Percentiles rank a stretch among this genome's conserved stretches.
Evolutionary conservation across 2,888 invertebrate genomes (phyloP).

Genomic region (Stramonita haemastoma): DNA sequence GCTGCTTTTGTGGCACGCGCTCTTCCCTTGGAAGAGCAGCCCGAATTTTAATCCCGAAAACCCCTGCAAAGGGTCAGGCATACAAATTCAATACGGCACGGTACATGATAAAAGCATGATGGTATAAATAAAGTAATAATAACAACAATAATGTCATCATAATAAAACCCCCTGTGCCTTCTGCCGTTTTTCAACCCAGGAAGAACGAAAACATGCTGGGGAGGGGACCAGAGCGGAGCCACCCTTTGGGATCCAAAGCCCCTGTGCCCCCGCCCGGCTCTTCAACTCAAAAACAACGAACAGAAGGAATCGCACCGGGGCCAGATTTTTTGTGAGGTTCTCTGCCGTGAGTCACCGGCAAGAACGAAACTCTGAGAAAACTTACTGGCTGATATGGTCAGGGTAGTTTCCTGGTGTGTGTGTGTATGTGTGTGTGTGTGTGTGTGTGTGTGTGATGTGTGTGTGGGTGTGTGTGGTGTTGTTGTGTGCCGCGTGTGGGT

Average conservation of each 20-base stretch:
- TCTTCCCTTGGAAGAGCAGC: too few species aligned
- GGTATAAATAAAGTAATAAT: too few species aligned
- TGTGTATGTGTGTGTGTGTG: constrained; percentile 10
- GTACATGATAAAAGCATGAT: too few species aligned
- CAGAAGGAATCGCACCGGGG: constrained; percentile 93
- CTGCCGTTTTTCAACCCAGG: constrained; percentile 55
- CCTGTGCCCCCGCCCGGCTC: constrained; percentile 96
- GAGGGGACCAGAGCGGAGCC: constrained; percentile 80
- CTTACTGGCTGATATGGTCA: constrained; percentile 88
- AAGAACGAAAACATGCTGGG: constrained; percentile 79
- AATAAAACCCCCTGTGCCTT: too few species aligned
- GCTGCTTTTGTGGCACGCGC: too few species aligned
- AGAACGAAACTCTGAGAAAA: constrained; percentile 92
- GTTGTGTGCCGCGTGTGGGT: too few species aligned
- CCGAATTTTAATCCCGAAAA: too few species aligned
- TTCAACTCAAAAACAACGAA: constrained; percentile 95
- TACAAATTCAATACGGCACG: too few species aligned
- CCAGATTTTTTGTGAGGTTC: constrained; percentile 92
- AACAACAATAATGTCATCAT: too few species aligned
- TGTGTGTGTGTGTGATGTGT: not conserved
- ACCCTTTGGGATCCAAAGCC: constrained; percentile 93
- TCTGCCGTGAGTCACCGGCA: constrained; percentile 95
- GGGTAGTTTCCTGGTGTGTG: constrained; percentile 53
- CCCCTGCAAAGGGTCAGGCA: too few species aligned
- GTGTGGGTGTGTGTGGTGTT: not conserved